These are phyloP conservation scores for Pseudomyrmex pallidus DNA, from an alignment of 1,140 invertebrate genomes.

Conservation along the genomic window DNA sequence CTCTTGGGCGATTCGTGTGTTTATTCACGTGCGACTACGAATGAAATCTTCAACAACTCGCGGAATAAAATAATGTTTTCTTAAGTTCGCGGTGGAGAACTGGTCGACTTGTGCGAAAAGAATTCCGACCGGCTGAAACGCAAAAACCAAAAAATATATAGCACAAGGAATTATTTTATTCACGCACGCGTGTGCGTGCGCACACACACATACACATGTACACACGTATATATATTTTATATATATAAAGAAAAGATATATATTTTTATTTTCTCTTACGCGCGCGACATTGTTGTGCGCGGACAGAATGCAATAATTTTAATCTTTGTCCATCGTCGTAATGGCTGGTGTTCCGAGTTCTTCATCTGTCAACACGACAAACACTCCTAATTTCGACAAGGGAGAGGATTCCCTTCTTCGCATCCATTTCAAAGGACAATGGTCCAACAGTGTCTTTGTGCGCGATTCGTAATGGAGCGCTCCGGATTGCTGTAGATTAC, in stretches of 20 bases:
- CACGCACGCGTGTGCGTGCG: background rate
- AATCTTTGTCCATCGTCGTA: slow-evolving; percentile 62
- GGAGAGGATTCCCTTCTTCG: slow-evolving; percentile 48
- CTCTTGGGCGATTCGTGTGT: slow-evolving; percentile 7
- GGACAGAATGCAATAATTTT: slow-evolving; percentile 34
- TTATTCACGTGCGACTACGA: slow-evolving; percentile 63
- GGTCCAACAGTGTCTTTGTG: slow-evolving; percentile 73
- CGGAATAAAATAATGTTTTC: slow-evolving; percentile 69
- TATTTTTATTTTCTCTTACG: background rate
- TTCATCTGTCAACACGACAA: slow-evolving; percentile 63
- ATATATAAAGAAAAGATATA: slow-evolving; percentile 28
- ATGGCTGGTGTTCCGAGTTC: slow-evolving; percentile 56
- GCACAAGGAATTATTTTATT: too few relatives aligned
- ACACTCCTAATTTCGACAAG: slow-evolving; percentile 55
- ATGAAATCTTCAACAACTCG: slow-evolving; percentile 32
- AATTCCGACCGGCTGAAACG: background rate
- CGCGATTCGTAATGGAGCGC: slow-evolving; percentile 67
- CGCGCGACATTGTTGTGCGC: background rate
- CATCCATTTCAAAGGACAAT: slow-evolving; percentile 75
- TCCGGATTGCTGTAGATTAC: slow-evolving; percentile 73
- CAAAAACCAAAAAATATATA: too few relatives aligned
- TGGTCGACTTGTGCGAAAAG: slow-evolving; percentile 27
- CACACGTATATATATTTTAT: background rate
- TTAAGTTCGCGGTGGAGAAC: slow-evolving; percentile 1
- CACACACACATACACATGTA: background rate